These are phyloP conservation scores for Thecophora atra DNA, from an alignment of 2,888 invertebrate species.

Conservation along the genomic window DNA sequence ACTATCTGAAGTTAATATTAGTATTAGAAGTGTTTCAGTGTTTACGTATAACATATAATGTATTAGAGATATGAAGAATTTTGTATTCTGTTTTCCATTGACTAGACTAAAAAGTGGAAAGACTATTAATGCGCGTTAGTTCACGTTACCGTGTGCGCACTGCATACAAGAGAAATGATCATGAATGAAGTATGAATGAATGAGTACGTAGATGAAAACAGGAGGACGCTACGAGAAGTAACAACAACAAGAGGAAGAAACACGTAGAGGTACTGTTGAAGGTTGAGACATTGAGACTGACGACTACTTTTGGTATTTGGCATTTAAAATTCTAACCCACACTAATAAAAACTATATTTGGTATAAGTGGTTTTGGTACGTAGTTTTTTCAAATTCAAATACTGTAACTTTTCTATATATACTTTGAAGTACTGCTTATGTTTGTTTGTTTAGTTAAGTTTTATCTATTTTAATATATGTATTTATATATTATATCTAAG, in stretches of 20 bases:
- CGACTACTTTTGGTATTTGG: conserved; percentile 27
- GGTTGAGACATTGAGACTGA: conserved; percentile 4
- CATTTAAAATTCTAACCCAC: conserved; percentile 28
- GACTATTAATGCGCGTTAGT: too few species aligned
- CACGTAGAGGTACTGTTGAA: background rate
- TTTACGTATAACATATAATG: background rate
- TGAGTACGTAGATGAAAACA: background rate
- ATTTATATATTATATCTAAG: too few species aligned
- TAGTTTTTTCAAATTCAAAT: background rate
- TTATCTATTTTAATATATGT: too few species aligned
- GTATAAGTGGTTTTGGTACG: too few species aligned
- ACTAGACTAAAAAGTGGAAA: too few species aligned
- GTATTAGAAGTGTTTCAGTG: background rate
- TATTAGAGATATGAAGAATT: too few species aligned
- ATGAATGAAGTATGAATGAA: background rate
- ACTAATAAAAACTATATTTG: too few species aligned
- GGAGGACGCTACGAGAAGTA: conserved; percentile 23
- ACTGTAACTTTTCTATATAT: too few species aligned
- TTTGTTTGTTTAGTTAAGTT: background rate
- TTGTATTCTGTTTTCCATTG: too few species aligned
- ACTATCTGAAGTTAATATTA: background rate
- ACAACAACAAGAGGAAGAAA: conserved; percentile 24
- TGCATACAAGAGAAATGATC: too few species aligned
- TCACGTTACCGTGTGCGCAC: too few species aligned
- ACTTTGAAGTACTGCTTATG: too few species aligned